These are phyloP conservation scores for Puffinus mauretanicus DNA, from an alignment of 2,113 vertebrate genomes.

Conservation along the genomic window DNA sequence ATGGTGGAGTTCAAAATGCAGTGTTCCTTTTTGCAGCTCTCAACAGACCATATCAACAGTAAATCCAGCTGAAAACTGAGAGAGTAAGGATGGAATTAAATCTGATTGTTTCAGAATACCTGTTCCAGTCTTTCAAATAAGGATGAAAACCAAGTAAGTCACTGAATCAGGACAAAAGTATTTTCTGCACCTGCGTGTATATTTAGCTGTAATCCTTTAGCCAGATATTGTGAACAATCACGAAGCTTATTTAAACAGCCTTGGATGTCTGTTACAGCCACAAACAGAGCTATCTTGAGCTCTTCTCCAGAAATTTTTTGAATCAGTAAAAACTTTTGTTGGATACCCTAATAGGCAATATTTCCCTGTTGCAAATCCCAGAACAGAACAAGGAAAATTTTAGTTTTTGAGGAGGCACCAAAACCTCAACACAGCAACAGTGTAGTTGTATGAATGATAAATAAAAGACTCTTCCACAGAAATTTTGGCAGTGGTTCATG, in stretches of 20 bases:
- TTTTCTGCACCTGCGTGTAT: conserved; percentile 28
- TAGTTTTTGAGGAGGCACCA: not conserved
- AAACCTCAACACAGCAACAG: not conserved
- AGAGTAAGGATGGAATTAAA: not conserved
- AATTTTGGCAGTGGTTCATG: not conserved
- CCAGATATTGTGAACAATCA: not conserved
- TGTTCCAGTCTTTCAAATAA: not conserved
- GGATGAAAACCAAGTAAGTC: not conserved
- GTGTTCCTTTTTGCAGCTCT: not conserved
- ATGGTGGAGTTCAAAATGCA: not conserved
- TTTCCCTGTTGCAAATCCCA: not conserved
- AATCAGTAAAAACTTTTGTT: not conserved
- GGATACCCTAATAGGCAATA: not conserved
- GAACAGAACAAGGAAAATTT: not conserved
- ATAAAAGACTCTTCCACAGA: not conserved
- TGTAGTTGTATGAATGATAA: not conserved
- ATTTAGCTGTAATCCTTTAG: not conserved
- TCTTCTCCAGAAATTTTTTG: not conserved
- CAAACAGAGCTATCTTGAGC: not conserved
- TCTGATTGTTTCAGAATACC: not conserved
- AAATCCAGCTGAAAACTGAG: not conserved
- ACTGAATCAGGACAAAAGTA: not conserved
- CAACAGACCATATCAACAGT: not conserved
- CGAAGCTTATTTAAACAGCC: not conserved
- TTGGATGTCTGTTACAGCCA: not conserved